Conservation (phyloP, 2,797 vertebrate species). For the Coracias cyanogaster region DNA sequence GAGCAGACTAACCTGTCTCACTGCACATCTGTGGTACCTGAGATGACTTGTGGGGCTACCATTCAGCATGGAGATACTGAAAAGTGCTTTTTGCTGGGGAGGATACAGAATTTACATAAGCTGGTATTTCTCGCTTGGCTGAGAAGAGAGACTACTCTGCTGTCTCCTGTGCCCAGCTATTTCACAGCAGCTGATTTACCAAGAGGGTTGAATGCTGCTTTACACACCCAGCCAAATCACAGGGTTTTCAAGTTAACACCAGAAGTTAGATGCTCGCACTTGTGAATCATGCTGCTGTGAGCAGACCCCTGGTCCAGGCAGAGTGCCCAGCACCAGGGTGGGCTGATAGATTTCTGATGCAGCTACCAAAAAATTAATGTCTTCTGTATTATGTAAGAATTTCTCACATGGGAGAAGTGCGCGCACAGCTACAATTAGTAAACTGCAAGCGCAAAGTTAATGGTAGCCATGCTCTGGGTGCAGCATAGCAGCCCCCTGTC, state of each 20-base stretch:
- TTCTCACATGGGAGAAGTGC: not conserved
- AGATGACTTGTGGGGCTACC: not conserved
- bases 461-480: accelerated
- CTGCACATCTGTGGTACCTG: not conserved
- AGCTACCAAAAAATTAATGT: not conserved
- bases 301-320: not conserved
- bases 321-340: not conserved
- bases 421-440: not conserved
- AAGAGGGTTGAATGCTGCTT: not conserved
- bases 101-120: not conserved
- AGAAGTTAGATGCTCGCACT: not conserved
- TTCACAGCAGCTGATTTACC: not conserved
- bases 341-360: not conserved
- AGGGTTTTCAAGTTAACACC: not conserved
- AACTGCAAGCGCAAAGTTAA: not conserved
- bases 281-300: not conserved
- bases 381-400: no score
- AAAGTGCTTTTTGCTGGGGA: not conserved
- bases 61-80: not conserved
- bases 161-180: not conserved
- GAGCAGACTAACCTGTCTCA: not conserved
- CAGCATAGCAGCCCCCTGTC: not conserved
- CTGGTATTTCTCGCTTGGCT: not conserved
- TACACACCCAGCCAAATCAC: not conserved
- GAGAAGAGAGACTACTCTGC: not conserved